A percentile compares a stretch with the other conserved stretches of the same genome.
These are phyloP conservation scores for Brachionus calyciflorus DNA, from an alignment of 1,140 invertebrate species.

Conservation along the genomic window DNA sequence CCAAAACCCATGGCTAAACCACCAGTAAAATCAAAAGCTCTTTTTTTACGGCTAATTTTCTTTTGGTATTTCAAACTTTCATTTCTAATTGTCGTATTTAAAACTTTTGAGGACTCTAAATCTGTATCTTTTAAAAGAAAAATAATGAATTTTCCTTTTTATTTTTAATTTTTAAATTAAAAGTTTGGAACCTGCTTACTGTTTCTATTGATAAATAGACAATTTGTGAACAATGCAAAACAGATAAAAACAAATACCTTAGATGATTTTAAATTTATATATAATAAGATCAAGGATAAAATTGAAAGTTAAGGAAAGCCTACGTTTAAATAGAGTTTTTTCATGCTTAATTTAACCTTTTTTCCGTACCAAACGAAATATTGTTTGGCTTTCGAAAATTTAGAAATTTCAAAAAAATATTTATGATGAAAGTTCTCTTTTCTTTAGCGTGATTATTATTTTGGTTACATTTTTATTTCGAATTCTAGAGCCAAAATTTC, in stretches of 20 bases:
- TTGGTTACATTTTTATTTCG: neutral
- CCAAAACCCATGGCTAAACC: constrained; percentile 38
- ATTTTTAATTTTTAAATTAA: neutral
- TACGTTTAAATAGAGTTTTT: neutral
- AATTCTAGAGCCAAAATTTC: constrained; percentile 23
- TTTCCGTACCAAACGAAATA: neutral
- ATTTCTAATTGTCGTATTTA: no score
- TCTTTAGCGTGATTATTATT: constrained; percentile 32
- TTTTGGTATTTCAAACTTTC: no score
- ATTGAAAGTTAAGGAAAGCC: neutral
- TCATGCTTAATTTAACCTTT: neutral
- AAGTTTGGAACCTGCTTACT: constrained; percentile 28
- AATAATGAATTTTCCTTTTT: no score
- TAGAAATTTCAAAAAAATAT: neutral
- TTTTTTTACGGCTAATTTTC: neutral
- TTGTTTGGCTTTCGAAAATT: constrained; percentile 37
- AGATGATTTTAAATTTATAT: no score
- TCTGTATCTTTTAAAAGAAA: no score
- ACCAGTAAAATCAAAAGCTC: neutral
- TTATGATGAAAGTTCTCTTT: neutral
- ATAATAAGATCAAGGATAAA: no score
- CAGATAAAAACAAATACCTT: neutral
- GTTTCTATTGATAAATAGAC: constrained; percentile 22
- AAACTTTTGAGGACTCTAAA: no score
- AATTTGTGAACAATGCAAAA: neutral